A percentile compares a stretch with the other conserved stretches of the same genome.
These are phyloP conservation scores for Oncorhynchus gorbuscha DNA, from an alignment of 2,113 vertebrate genomes.

Conservation along the genomic window DNA sequence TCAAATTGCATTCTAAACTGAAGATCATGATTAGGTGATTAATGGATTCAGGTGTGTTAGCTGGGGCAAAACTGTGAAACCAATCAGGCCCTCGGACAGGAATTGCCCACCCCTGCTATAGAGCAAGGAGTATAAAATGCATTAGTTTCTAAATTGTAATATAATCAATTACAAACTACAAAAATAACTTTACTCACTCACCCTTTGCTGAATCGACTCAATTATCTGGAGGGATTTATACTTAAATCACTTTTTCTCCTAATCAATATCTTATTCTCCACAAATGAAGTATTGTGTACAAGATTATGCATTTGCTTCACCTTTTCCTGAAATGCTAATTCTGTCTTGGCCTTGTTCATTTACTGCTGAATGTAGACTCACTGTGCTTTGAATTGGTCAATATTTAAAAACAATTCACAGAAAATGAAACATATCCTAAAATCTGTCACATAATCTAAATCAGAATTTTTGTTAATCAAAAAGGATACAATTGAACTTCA, in stretches of 20 bases:
- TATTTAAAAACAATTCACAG: neutral
- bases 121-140: neutral
- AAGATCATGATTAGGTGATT: too few species aligned
- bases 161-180: slow-evolving; percentile 9
- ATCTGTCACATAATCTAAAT: neutral
- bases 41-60: too few species aligned
- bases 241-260: neutral
- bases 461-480: neutral
- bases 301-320: slow-evolving; percentile 1
- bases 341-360: neutral
- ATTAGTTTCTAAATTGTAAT: too few species aligned
- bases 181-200: neutral
- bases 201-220: neutral
- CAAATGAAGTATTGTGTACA: neutral
- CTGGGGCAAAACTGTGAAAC: too few species aligned
- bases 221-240: neutral
- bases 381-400: neutral
- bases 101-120: too few species aligned
- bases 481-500: neutral
- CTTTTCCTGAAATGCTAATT: slow-evolving; percentile 4
- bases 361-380: slow-evolving; percentile 3
- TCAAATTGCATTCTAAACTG: too few species aligned
- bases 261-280: neutral
- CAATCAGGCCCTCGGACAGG: too few species aligned
- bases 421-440: neutral